A percentile compares a stretch with the other conserved stretches of the same genome.
phyloP scores from a whole-genome alignment of 2,888 invertebrate genomes.

The Alentia gelatinosa region DNA sequence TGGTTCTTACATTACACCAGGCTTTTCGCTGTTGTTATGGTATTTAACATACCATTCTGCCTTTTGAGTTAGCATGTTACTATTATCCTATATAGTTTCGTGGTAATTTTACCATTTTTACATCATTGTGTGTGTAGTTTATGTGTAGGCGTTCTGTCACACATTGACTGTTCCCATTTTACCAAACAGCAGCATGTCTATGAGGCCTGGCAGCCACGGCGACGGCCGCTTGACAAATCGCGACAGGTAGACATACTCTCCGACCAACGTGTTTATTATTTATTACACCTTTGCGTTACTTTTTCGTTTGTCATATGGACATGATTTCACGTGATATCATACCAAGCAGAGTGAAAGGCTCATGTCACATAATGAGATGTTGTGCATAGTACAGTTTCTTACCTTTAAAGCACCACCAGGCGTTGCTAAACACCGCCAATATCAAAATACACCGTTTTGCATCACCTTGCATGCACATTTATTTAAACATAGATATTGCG shows the following conservation, averaged over 20 bases:
- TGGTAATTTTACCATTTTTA: no score
- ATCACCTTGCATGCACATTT: slow-evolving; percentile 6
- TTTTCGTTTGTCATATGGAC: slow-evolving; percentile 32
- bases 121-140: not conserved
- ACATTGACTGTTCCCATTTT: slow-evolving; percentile 11
- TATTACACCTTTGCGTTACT: not conserved
- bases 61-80: no score
- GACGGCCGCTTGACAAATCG: slow-evolving; percentile 32
- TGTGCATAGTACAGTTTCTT: slow-evolving; percentile 6
- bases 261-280: slow-evolving; percentile 20
- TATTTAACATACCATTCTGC: no score
- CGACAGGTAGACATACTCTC: slow-evolving; percentile 38
- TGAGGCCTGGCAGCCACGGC: slow-evolving; percentile 47
- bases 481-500: not conserved
- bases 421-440: not conserved
- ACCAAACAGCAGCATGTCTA: slow-evolving; percentile 48
- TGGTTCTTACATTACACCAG: no score
- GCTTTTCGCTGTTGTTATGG: no score
- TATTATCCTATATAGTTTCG: no score
- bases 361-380: slow-evolving; percentile 16
- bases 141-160: not conserved
- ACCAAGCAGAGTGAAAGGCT: slow-evolving; percentile 16
- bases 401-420: not conserved
- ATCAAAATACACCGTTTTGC: not conserved
- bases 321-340: slow-evolving; percentile 33